Evolutionary conservation across 2,888 invertebrate genomes (phyloP).

Genomic region (Oscheius sp.): DNA sequence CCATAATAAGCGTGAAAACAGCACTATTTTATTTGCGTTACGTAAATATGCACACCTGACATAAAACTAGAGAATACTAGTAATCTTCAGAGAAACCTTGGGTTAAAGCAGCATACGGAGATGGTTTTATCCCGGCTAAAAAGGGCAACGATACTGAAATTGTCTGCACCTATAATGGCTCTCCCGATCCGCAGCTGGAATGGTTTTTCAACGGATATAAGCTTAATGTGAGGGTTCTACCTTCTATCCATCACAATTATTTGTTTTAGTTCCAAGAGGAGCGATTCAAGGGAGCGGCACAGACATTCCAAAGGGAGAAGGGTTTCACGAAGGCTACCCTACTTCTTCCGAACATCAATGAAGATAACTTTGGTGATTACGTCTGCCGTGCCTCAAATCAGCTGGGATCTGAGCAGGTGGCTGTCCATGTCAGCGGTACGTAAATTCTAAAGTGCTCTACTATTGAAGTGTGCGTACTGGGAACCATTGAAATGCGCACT

Average conservation of each 20-base stretch:
- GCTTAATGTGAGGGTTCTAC: constrained; percentile 52
- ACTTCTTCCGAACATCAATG: constrained; percentile 43
- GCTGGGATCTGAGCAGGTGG: constrained; percentile 50
- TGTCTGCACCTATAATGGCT: constrained; percentile 65
- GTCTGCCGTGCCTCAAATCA: constrained; percentile 55
- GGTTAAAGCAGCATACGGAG: constrained; percentile 54
- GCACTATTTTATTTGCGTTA: constrained; percentile 5
- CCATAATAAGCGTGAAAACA: constrained; percentile 33
- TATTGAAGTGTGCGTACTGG: constrained; percentile 6
- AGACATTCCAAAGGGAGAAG: constrained; percentile 47
- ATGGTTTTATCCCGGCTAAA: constrained; percentile 57
- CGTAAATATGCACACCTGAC: background rate
- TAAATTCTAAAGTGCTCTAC: background rate
- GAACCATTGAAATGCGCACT: constrained; percentile 25
- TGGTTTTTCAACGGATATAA: constrained; percentile 67
- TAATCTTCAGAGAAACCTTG: constrained; percentile 62
- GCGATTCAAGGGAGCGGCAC: constrained; percentile 47
- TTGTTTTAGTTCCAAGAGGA: constrained; percentile 46
- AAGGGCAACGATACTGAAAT: constrained; percentile 53
- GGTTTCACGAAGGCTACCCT: constrained; percentile 48
- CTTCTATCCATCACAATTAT: background rate
- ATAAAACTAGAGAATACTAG: background rate
- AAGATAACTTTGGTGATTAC: constrained; percentile 60
- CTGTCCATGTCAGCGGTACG: constrained; percentile 57
- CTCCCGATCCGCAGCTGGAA: constrained; percentile 62